These are phyloP conservation scores for Cryptoleucopteryx plumbea DNA, from an alignment of 2,113 vertebrate genomes.

Conservation along the genomic window DNA sequence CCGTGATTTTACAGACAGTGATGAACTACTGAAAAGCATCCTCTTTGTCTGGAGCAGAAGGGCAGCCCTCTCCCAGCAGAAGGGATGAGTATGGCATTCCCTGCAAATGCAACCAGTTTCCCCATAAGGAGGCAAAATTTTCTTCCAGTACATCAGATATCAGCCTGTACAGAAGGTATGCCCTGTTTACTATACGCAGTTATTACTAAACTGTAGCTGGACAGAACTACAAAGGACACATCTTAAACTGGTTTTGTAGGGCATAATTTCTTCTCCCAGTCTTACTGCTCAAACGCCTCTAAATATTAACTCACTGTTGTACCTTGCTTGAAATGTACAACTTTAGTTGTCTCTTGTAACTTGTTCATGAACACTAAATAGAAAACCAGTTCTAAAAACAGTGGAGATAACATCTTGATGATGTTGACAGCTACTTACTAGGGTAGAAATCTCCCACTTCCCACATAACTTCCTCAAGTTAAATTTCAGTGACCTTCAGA, in stretches of 20 bases:
- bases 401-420: conserved; percentile 45
- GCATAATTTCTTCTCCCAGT: neutral
- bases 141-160: conserved; percentile 23
- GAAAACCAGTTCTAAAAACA: conserved; percentile 52
- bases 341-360: conserved; percentile 46
- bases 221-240: conserved; percentile 38
- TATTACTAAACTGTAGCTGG: conserved; percentile 21
- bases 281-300: neutral
- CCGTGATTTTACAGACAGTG: neutral
- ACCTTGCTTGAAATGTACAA: conserved; percentile 37
- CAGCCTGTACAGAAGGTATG: conserved; percentile 24
- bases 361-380: conserved; percentile 55
- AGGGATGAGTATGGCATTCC: neutral
- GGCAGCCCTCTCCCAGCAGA: neutral
- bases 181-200: conserved; percentile 63
- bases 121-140: neutral
- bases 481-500: conserved; percentile 52
- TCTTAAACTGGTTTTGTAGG: conserved; percentile 50
- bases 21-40: neutral
- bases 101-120: conserved; percentile 1
- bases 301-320: conserved; percentile 63
- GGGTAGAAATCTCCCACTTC: conserved; percentile 1
- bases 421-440: conserved; percentile 18
- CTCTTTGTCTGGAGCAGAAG: neutral
- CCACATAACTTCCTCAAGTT: neutral